A percentile compares a stretch with the other conserved stretches of the same genome.
These are phyloP conservation scores for Drusus annulatus DNA, from an alignment of 1,140 invertebrate species.

Conservation along the genomic window DNA sequence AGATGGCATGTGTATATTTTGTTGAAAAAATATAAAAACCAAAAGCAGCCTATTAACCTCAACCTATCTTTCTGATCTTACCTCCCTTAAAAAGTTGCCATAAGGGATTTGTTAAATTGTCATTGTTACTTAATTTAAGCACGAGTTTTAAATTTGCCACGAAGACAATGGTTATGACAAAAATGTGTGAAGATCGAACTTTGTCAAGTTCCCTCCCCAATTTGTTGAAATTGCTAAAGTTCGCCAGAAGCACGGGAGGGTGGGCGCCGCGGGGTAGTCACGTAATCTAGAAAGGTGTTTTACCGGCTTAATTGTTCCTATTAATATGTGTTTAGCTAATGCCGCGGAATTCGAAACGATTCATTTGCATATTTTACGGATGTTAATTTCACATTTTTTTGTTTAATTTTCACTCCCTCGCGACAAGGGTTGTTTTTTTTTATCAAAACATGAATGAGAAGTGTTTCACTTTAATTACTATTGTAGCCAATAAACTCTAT, in stretches of 20 bases:
- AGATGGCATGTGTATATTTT: too few species aligned
- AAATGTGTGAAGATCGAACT: conserved; percentile 46
- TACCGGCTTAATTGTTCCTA: conserved; percentile 57
- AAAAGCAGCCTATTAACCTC: too few species aligned
- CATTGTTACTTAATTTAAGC: conserved; percentile 10
- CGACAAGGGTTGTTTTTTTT: conserved; percentile 20
- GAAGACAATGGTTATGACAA: conserved; percentile 42
- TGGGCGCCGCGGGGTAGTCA: conserved; percentile 35
- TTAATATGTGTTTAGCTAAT: conserved; percentile 59
- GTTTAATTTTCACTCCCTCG: conserved; percentile 34
- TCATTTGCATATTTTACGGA: conserved; percentile 56
- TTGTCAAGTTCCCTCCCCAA: conserved; percentile 40
- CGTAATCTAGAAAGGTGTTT: conserved; percentile 58
- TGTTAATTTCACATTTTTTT: conserved; percentile 51
- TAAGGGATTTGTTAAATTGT: conserved; percentile 12
- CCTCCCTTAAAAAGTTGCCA: too few species aligned
- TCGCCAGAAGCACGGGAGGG: neutral
- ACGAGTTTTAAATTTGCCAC: conserved; percentile 21
- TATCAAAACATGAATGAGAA: conserved; percentile 1
- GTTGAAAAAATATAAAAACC: too few species aligned
- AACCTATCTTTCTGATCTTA: too few species aligned
- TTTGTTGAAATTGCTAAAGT: conserved; percentile 51
- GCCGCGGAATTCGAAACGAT: conserved; percentile 56
- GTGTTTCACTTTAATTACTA: conserved; percentile 23
- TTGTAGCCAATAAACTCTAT: conserved; percentile 12